phyloP scores from a whole-genome alignment of 2,797 vertebrate genomes.

The Podargus strigoides region DNA sequence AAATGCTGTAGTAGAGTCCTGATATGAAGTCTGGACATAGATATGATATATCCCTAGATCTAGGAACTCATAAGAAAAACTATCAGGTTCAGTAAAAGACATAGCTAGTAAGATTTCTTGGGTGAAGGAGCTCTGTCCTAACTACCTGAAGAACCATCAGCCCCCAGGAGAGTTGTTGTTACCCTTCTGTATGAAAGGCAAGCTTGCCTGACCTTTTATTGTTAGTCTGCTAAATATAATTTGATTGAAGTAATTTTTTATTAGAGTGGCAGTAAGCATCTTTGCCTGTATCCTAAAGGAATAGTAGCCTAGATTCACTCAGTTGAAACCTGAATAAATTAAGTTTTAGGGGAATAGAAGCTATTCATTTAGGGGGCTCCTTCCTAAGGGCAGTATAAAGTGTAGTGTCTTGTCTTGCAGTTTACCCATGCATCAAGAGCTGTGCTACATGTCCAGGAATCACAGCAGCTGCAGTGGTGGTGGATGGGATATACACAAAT shows the following conservation, averaged over 20 bases:
- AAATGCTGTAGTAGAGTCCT: background rate
- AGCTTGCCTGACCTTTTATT: background rate
- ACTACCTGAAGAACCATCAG: background rate
- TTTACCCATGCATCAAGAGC: background rate
- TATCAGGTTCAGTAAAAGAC: background rate
- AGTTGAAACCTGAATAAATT: background rate
- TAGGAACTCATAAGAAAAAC: background rate
- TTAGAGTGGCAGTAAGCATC: background rate
- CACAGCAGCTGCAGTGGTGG: background rate
- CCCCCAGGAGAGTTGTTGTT: background rate
- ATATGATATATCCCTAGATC: background rate
- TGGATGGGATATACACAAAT: background rate
- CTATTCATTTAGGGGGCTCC: fast-evolving
- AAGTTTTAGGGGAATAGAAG: background rate
- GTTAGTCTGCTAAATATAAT: background rate
- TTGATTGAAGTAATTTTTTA: background rate
- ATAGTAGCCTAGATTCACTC: background rate
- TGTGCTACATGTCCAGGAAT: background rate
- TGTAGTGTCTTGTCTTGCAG: background rate
- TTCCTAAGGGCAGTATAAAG: background rate
- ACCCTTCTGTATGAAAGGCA: background rate
- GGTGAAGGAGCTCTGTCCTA: background rate
- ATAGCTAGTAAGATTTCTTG: background rate
- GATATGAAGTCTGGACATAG: background rate
- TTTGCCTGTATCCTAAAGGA: background rate